Conservation (phyloP, 2,113 vertebrate genomes). For the Scomber scombrus region DNA sequence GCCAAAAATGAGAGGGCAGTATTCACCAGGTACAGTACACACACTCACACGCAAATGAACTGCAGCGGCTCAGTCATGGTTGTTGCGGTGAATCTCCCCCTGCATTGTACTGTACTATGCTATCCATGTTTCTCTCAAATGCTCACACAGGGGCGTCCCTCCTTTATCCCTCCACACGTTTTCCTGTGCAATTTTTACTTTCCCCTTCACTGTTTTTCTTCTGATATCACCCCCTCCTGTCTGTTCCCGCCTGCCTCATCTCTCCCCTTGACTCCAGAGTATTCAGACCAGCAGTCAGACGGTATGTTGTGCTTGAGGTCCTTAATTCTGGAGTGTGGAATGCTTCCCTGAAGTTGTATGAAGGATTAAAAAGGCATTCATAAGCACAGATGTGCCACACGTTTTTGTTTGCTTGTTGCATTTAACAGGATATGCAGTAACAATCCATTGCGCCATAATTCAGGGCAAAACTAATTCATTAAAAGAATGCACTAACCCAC, state of each 20-base stretch:
- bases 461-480: conserved; percentile 34
- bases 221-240: conserved; percentile 62
- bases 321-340: conserved; percentile 65
- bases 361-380: conserved; percentile 35
- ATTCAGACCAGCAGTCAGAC: conserved; percentile 77
- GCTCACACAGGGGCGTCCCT: conserved; percentile 25
- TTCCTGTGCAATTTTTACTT: conserved; percentile 36
- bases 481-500: conserved; percentile 61
- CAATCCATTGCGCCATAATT: conserved; percentile 11
- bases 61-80: conserved; percentile 4
- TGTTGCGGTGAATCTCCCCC: not conserved
- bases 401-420: conserved; percentile 64
- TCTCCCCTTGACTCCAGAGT: conserved; percentile 73
- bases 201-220: conserved; percentile 51
- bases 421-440: conserved; percentile 56
- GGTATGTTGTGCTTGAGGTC: conserved; percentile 76
- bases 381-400: conserved; percentile 25
- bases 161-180: conserved; percentile 15
- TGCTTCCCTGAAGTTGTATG: conserved; percentile 55
- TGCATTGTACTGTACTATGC: not conserved
- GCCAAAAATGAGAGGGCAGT: conserved; percentile 83
- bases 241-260: conserved; percentile 54
- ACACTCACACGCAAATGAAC: not conserved
- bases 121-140: not conserved
- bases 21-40: conserved; percentile 87